These are phyloP conservation scores for Poeciliopsis gracilis DNA, from an alignment of 2,797 vertebrate genomes.

Conservation along the genomic window DNA sequence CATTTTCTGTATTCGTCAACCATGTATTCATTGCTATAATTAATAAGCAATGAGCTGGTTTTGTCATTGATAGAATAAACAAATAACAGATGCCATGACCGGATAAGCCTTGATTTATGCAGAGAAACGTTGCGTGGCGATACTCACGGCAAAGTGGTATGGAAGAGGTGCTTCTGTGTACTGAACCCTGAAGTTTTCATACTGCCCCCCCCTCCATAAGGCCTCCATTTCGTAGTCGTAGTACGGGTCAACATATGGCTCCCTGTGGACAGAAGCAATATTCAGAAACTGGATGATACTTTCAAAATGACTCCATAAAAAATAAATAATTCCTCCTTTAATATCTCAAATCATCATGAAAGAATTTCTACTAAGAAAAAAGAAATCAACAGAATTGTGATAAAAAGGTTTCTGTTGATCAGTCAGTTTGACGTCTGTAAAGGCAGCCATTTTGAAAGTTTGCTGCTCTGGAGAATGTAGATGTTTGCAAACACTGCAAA, in stretches of 20 bases:
- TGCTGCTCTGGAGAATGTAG: too few relatives aligned
- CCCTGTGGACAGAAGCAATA: slow-evolving; percentile 77
- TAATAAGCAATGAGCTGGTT: background rate
- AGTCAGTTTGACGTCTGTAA: too few relatives aligned
- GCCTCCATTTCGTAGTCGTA: slow-evolving; percentile 97
- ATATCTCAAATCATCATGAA: background rate
- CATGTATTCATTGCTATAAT: background rate
- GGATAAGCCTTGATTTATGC: background rate
- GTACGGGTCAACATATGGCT: slow-evolving; percentile 93
- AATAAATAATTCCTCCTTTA: background rate
- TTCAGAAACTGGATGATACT: background rate
- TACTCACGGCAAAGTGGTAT: slow-evolving; percentile 90
- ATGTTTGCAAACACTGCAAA: too few relatives aligned
- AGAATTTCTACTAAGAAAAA: background rate
- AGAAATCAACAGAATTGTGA: background rate
- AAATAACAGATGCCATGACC: background rate
- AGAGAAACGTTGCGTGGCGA: background rate
- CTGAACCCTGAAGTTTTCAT: slow-evolving; percentile 98
- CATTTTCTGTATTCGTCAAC: background rate
- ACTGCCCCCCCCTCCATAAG: slow-evolving; percentile 96
- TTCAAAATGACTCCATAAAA: background rate
- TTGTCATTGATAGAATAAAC: background rate
- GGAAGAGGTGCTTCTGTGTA: slow-evolving; percentile 94
- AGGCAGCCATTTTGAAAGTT: too few relatives aligned
- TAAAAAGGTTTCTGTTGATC: too few relatives aligned